Base-by-base conservation (phyloP, 2,888 invertebrate species). In the Branchellion lobata region DNA sequence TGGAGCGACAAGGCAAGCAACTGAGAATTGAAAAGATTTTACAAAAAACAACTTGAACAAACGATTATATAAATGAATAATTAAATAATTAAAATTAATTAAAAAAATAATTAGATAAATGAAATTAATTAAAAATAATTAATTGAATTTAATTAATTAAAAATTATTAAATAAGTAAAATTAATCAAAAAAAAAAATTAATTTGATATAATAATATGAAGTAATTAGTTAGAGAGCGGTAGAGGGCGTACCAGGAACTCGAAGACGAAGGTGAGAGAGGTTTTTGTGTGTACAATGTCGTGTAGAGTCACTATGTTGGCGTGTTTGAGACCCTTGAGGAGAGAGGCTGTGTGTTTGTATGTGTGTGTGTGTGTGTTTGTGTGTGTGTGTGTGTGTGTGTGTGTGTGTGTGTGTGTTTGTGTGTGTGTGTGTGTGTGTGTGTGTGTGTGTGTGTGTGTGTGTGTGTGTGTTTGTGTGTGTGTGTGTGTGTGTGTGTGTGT, bases 401-500 rank as follows among this genome's bases (percentile, higher is more conserved):
- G 65, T 77, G 77, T 65, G 65, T 61, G 65, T 65, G 24, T 61
- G 61, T 65, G 18, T 65, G 77, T 77, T 21, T 61, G 77, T 65
- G 65, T 77, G 77, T 61, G 24, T 77, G 33, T 77, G 34, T 65
- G 65, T 3, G 8, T 77, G 61, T 61, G 36, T 65, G 77, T 77
- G 36, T 65, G 33, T 61, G 34, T 77, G 40, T 61, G 1, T 77
- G 61, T 77, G 24, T 33, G 65, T 61, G 36, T 77, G 69, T 69
- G 34, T 27, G 99, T 83, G 96, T 95, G 75, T 99, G 98, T 89
- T 99, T 99, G 87, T 99, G 98, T 87, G 96, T 95, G 99, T 83
- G 96, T 95, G 75, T 99, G 99, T 89, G 99, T 83, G 96, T 95
- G 75, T 99, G 99, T 89, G 99, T 99, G 87, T 99, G 98, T 87